Conservation (phyloP, 2,113 vertebrate species). For the Oncorhynchus tshawytscha region DNA sequence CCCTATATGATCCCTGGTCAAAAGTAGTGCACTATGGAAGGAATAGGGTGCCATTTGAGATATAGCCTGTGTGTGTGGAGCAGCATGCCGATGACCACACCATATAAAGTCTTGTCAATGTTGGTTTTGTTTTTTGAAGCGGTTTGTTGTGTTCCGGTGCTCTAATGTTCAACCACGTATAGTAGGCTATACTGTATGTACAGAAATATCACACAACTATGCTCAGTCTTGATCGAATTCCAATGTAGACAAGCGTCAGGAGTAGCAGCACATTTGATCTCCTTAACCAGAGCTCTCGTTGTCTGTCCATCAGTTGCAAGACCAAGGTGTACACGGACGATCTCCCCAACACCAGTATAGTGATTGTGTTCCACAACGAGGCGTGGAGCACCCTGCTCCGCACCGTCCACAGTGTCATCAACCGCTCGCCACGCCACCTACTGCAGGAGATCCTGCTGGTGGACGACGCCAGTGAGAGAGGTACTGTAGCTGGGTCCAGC, state of each 20-base stretch:
- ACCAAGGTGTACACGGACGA: slow-evolving; percentile 87
- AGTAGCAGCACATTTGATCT: background rate
- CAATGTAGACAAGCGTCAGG: slow-evolving; percentile 6
- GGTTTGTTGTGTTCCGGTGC: slow-evolving; percentile 16
- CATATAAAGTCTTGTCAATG: slow-evolving; percentile 41
- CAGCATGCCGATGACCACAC: slow-evolving; percentile 7
- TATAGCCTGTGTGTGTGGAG: no score
- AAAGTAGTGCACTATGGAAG: no score
- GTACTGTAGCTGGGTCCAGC: slow-evolving; percentile 52
- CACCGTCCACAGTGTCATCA: slow-evolving; percentile 90
- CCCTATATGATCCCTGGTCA: no score
- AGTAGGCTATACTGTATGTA: background rate
- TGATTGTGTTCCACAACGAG: slow-evolving; percentile 98
- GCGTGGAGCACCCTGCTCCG: slow-evolving; percentile 96
- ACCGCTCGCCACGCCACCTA: slow-evolving; percentile 84
- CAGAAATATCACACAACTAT: slow-evolving; percentile 21
- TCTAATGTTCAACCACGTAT: background rate
- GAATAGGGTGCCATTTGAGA: no score
- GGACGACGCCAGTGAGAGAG: slow-evolving; percentile 96
- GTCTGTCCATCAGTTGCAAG: slow-evolving; percentile 81
- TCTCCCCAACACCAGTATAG: slow-evolving; percentile 93
- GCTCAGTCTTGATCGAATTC: slow-evolving; percentile 25
- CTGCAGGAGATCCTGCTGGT: slow-evolving; percentile 89
- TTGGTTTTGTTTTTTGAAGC: slow-evolving; percentile 23
- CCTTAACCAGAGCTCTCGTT: background rate